Evolutionary conservation across 2,797 vertebrate genomes (phyloP).

Genomic region (Platyrinchus mystaceus): DNA sequence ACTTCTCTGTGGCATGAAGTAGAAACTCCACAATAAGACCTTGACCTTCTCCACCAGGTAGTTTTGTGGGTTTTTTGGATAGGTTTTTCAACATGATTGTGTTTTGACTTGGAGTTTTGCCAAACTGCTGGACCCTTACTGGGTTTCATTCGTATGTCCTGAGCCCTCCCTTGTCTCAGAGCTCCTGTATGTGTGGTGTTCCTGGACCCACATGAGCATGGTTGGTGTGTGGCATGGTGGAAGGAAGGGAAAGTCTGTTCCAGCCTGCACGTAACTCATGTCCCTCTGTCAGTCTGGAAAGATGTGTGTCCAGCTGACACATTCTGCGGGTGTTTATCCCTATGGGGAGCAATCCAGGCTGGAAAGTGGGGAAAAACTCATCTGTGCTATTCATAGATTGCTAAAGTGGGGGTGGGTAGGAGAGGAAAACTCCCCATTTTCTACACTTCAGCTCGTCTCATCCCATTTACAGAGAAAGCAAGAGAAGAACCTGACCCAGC

Average conservation of each 20-base stretch:
- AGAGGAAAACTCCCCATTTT: neutral
- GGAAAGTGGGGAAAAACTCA: neutral
- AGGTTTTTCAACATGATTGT: neutral
- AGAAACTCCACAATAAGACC: neutral
- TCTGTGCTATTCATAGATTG: neutral
- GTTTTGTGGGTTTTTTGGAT: neutral
- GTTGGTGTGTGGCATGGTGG: neutral
- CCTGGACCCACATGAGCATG: neutral
- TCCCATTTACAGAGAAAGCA: neutral
- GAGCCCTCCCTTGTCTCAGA: fast-evolving
- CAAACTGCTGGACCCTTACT: neutral
- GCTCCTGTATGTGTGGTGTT: neutral
- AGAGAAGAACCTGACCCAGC: neutral
- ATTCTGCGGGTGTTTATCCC: neutral
- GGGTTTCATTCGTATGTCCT: fast-evolving
- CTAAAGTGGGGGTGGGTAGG: fast-evolving
- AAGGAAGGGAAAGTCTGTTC: neutral
- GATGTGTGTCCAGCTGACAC: neutral
- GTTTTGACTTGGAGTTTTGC: neutral
- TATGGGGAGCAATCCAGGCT: neutral
- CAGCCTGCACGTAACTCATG: neutral
- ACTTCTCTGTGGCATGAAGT: neutral
- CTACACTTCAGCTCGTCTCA: neutral
- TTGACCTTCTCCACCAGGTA: fast-evolving
- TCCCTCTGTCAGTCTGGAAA: neutral